A percentile compares a stretch with the other conserved stretches of the same genome.
phyloP scores from a whole-genome alignment of 2,113 vertebrate genomes.

The Heterochromis multidens region DNA sequence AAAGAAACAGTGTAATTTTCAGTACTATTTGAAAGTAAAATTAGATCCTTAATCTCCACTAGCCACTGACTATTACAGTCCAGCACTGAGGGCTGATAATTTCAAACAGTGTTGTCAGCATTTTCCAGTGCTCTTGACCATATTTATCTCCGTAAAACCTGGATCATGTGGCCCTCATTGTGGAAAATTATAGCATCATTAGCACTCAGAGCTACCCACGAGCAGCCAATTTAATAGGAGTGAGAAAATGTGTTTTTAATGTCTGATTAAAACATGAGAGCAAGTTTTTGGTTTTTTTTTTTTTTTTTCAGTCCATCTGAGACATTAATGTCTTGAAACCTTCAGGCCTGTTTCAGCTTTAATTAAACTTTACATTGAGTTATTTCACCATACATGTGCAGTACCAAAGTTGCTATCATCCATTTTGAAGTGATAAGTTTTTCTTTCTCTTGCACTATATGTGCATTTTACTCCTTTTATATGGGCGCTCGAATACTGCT shows the following conservation, averaged over 20 bases:
- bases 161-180: background rate
- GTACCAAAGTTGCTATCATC: background rate
- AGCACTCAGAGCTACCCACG: background rate
- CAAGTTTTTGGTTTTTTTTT: background rate
- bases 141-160: background rate
- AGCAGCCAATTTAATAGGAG: constrained; percentile 18
- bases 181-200: constrained; percentile 29
- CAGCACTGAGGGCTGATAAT: background rate
- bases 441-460: background rate
- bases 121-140: constrained; percentile 7
- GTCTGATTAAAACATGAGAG: constrained; percentile 23
- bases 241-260: constrained; percentile 44
- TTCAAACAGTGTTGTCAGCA: constrained; percentile 21
- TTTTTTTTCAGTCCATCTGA: background rate
- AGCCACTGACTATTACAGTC: background rate
- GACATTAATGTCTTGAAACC: constrained; percentile 13
- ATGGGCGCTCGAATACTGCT: background rate
- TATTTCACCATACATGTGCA: background rate
- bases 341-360: constrained; percentile 9
- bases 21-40: constrained; percentile 36
- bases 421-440: background rate
- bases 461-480: background rate
- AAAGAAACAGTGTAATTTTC: constrained; percentile 14
- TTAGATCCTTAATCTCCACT: constrained; percentile 23
- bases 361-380: constrained; percentile 18